Percentiles rank a stretch among this genome's conserved stretches.
phyloP scores from a whole-genome alignment of 2,113 vertebrate genomes.

The Mesocricetus auratus region DNA sequence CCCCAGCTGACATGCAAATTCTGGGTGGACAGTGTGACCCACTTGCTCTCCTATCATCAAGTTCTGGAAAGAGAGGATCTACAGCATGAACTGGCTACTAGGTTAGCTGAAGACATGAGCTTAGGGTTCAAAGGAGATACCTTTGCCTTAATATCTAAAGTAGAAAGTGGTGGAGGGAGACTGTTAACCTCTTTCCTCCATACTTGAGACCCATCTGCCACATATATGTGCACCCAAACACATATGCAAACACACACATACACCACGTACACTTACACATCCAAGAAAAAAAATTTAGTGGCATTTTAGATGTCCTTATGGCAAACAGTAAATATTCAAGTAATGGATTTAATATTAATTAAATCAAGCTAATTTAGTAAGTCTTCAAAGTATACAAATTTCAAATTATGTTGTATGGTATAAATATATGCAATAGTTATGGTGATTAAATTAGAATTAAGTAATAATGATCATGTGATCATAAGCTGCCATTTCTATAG shows the following conservation, averaged over 20 bases:
- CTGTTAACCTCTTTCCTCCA: neutral
- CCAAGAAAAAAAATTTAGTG: neutral
- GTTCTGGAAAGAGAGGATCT: neutral
- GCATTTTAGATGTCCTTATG: neutral
- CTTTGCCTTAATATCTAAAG: neutral
- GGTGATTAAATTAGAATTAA: neutral
- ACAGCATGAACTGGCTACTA: neutral
- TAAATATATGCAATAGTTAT: neutral
- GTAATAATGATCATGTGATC: neutral
- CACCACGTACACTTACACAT: neutral
- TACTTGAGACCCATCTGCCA: neutral
- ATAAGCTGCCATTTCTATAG: neutral
- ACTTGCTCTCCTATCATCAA: neutral
- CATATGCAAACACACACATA: neutral
- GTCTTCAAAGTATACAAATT: neutral
- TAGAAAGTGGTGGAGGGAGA: too few relatives aligned
- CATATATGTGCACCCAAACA: neutral
- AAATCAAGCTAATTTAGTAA: neutral
- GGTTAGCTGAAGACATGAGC: too few relatives aligned
- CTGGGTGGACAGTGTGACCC: too few relatives aligned
- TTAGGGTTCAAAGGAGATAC: neutral
- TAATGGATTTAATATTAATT: neutral
- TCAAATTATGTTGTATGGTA: neutral
- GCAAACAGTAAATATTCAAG: neutral
- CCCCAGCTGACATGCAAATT: neutral